These are phyloP conservation scores for Zosterops lateralis DNA, from an alignment of 2,113 vertebrate genomes.

Conservation along the genomic window DNA sequence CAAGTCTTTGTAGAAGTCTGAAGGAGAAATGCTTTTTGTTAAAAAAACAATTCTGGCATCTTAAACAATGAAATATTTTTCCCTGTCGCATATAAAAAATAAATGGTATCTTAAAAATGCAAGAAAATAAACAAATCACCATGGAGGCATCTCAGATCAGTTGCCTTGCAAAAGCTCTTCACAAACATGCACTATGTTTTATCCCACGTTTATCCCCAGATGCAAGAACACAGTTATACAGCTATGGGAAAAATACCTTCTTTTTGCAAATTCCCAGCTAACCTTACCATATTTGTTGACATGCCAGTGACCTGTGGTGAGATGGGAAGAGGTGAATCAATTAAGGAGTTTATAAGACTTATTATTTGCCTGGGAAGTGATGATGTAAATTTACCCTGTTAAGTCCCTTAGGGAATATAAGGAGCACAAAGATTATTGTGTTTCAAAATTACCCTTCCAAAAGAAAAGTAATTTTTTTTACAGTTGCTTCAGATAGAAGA, in stretches of 20 bases:
- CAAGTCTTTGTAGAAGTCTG: neutral
- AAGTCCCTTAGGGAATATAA: neutral
- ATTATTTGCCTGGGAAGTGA: neutral
- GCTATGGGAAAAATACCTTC: neutral
- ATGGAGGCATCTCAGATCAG: neutral
- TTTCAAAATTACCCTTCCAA: neutral
- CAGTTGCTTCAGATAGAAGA: neutral
- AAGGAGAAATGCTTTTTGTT: neutral
- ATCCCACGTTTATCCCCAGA: neutral
- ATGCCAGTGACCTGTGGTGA: neutral
- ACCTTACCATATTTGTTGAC: neutral
- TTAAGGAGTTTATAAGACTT: neutral
- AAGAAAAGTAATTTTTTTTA: neutral
- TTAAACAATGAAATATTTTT: neutral
- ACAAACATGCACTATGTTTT: neutral
- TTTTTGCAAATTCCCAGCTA: neutral
- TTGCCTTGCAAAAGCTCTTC: neutral
- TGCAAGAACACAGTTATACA: neutral
- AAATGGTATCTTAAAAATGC: neutral
- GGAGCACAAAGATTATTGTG: neutral
- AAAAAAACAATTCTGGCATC: neutral
- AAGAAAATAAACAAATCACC: neutral
- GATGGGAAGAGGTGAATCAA: neutral
- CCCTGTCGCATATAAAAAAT: neutral
- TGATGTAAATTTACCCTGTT: neutral